These are phyloP conservation scores for Aphidius colemani DNA, from an alignment of 2,888 invertebrate genomes.

Conservation along the genomic window DNA sequence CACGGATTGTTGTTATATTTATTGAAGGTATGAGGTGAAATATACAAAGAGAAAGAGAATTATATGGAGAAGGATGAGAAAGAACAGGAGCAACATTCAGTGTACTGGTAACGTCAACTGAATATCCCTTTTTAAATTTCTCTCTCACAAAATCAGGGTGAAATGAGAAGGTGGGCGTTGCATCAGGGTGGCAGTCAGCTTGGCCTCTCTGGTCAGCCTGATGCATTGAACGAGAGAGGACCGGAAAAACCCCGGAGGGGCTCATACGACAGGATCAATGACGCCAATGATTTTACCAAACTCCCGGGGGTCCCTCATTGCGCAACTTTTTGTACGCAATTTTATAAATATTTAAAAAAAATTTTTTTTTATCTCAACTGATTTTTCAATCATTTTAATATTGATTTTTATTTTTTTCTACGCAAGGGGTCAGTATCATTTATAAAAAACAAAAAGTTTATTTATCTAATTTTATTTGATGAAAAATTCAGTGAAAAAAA, in stretches of 20 bases:
- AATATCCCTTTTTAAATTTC: too few species aligned
- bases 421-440: background rate
- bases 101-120: too few species aligned
- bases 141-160: too few species aligned
- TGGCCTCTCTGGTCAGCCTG: slow-evolving; percentile 41
- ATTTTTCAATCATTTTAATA: background rate
- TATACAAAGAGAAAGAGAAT: slow-evolving; percentile 22
- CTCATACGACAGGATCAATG: slow-evolving; percentile 40
- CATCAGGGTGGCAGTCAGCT: background rate
- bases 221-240: slow-evolving; percentile 27
- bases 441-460: too few species aligned
- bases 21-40: slow-evolving; percentile 10
- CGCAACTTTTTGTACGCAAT: slow-evolving; percentile 20
- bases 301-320: slow-evolving; percentile 25
- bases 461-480: too few species aligned
- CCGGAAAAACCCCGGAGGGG: slow-evolving; percentile 38
- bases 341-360: slow-evolving; percentile 4
- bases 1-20: too few species aligned
- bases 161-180: too few species aligned
- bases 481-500: too few species aligned
- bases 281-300: slow-evolving; percentile 39
- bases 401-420: too few species aligned
- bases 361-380: background rate
- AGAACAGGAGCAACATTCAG: too few species aligned
- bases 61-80: slow-evolving; percentile 18